Conservation (phyloP, 2,113 vertebrate genomes). For the Mungos mungo region DNA sequence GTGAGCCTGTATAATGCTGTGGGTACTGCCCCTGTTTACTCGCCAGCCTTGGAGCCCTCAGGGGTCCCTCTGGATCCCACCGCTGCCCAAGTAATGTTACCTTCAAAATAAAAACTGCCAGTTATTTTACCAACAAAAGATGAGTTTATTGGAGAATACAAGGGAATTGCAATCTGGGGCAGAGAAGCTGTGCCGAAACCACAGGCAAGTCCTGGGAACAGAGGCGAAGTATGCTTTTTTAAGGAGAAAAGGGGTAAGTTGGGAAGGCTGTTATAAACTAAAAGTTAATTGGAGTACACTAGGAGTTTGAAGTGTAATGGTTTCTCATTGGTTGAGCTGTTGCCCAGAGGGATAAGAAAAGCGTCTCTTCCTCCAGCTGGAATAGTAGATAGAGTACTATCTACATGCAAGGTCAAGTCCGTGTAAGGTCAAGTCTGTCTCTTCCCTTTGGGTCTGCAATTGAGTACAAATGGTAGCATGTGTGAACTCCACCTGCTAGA, state of each 20-base stretch:
- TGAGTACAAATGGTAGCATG: background rate
- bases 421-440: background rate
- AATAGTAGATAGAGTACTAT: background rate
- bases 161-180: background rate
- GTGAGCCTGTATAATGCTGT: background rate
- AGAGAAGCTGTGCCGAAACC: background rate
- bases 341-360: background rate
- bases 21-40: background rate
- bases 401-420: background rate
- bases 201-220: background rate
- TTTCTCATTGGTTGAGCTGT: background rate
- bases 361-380: background rate
- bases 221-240: background rate
- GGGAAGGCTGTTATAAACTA: background rate
- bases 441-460: background rate
- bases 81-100: background rate
- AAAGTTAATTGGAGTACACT: background rate
- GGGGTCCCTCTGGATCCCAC: background rate
- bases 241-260: background rate
- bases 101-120: background rate
- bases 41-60: background rate
- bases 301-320: background rate
- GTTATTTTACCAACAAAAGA: background rate
- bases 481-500: background rate
- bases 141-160: background rate